Base-by-base conservation (phyloP, 2,797 vertebrate genomes). In the Muscicapa striata region DNA sequence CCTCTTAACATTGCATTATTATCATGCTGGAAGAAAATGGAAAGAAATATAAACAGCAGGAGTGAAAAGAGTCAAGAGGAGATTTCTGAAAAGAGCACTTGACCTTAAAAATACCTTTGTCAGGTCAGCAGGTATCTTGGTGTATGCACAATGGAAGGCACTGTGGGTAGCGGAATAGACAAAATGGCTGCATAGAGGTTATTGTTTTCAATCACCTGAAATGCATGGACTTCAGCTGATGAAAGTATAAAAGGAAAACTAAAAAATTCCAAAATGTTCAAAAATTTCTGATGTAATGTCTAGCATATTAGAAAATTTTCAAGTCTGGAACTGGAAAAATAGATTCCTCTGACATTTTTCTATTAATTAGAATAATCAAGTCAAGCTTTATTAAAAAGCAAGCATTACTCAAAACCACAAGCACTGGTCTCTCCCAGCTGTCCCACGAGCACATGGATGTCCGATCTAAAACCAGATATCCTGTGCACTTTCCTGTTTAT, bases 51-150 rank as follows among this genome's bases (percentile, higher is more conserved):
- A 9, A 93, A 90, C 40, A 77, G 46, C 49, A 82, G 55, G 61
- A 86, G 26, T 19, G 29, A 87, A 82, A 36, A 84, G 22, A 83
- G 52, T 59, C 57, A 79, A 66, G 67, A 89, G 19, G 11, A 81
- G 18, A 40, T 66, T 94, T 90, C 75, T 63, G 67, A 63, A 92
- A 84, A 93, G 89, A 84, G 48, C 63, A 79, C 29, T 86, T 85
- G 40, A 73, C 78, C 87, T 92, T 82, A 93, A 55, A 20, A 79
- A 84, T 34, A 61, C 18, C 22, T 51, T 73, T 92, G 43, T 58
- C 77, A 78, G 58, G 57, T 59, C 83, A 91, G 82, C 64, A 49
- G 62, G 49, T 67, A 40, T 49, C 64, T 69, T 58, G 27, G 51
- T 72, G 26, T 43, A 79, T 14, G 51, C 72, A 75, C 58, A 93